Base-by-base conservation (phyloP, 2,888 invertebrate species). In the Muscina levida region DNA sequence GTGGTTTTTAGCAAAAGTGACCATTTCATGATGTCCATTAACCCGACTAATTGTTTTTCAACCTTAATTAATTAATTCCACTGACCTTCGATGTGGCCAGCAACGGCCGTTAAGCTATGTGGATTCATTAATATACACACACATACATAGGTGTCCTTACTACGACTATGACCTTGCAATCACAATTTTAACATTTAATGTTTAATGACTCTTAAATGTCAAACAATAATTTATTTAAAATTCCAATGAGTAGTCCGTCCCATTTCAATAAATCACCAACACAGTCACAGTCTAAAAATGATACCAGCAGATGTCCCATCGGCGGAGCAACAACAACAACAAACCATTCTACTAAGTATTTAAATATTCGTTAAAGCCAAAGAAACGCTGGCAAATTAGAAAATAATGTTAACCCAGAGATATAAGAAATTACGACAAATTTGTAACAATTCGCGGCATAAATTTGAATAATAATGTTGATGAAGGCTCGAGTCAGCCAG, bases 201-300 rank as follows among this genome's bases (percentile, higher is more conserved):
- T 62, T 62, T 42, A 62, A 62, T 62, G 10, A 62, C 22, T 39
- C 42, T 42, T 42, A 62, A 62, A 62, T 62, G 42, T 62, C 42
- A 42, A 42, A 39, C 19, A 37, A 15, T 42, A 19, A 31, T 31
- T 31, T 31, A 8, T 31, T 31, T 31, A 31, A 8, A 31, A 31
- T 5, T 31, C 3, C 3, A 56, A 22, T 22, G 10, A 10, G n/a
- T 4, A 56, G 11, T 26, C 26, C 15, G 15, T 31, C 42, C 22
- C 62, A 62, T 24, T 24, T 22, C 42, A 31, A 11, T 2, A 26
- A 56, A 26, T 56, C 31, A 8, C 3, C 31, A 31, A 5, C 31
- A 31, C 31, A 3, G 8, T 31, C 31, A 31, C 31, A 31, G 3
- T 31, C 8, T 31, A 31, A 31, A 31, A 8, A 31, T 3, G 31